Conservation (phyloP, 2,888 invertebrate genomes). For the Yponomeuta malinellus region DNA sequence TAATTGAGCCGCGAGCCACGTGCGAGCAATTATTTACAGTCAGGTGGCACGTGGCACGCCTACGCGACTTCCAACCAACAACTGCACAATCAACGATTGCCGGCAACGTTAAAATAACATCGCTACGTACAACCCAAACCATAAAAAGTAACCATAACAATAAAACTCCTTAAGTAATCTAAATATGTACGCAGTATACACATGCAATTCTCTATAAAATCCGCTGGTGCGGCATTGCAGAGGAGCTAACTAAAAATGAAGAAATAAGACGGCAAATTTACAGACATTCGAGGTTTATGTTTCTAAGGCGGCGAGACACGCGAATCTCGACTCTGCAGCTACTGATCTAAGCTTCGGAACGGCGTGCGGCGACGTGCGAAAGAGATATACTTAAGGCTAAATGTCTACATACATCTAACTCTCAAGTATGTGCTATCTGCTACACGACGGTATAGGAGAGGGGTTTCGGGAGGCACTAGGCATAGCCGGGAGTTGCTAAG, state of each 20-base stretch:
- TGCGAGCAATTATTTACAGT: constrained; percentile 72
- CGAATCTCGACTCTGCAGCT: constrained; percentile 42
- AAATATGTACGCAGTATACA: constrained; percentile 11
- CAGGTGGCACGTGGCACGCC: constrained; percentile 55
- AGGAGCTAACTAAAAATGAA: constrained; percentile 69
- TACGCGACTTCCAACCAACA: constrained; percentile 2
- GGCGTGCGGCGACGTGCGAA: constrained; percentile 27
- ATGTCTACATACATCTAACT: constrained; percentile 15
- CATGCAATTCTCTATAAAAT: constrained; percentile 32
- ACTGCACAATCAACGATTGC: not conserved
- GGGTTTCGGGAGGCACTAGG: not conserved
- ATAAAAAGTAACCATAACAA: not conserved
- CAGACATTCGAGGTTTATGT: constrained; percentile 65
- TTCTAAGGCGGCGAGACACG: constrained; percentile 32
- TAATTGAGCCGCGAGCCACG: constrained; percentile 64
- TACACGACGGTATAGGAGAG: not conserved
- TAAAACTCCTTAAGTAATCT: constrained; percentile 14
- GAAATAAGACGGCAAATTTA: constrained; percentile 69
- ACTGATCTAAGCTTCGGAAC: constrained; percentile 39
- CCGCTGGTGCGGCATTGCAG: constrained; percentile 62
- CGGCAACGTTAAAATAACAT: not conserved
- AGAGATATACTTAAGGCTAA: constrained; percentile 39
- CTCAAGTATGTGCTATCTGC: constrained; percentile 10
- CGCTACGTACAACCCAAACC: not conserved
- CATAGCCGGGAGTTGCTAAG: not conserved